These are phyloP conservation scores for Antechinus flavipes DNA, from an alignment of 2,113 vertebrate species.

Conservation along the genomic window DNA sequence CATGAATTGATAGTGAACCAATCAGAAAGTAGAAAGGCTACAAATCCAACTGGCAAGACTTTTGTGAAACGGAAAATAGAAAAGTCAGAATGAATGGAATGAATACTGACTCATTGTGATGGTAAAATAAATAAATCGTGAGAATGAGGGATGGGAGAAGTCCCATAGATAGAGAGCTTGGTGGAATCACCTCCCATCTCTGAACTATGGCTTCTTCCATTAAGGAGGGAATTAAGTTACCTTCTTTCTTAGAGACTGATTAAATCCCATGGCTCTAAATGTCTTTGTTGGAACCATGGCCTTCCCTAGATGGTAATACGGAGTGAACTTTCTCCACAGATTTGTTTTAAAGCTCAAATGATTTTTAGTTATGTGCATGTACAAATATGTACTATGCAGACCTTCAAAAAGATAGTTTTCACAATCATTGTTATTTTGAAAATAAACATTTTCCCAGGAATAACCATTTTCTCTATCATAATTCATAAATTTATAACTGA, in stretches of 20 bases:
- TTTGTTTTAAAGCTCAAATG: not conserved
- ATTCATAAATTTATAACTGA: not conserved
- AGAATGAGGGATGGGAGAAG: not conserved
- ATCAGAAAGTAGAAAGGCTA: not conserved
- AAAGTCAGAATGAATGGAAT: not conserved
- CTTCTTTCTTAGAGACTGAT: not conserved
- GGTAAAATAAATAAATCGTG: not conserved
- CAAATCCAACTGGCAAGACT: not conserved
- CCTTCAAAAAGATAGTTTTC: not conserved
- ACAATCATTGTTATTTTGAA: not conserved
- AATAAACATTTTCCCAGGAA: not conserved
- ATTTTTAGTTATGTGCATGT: not conserved
- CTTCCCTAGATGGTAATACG: not conserved
- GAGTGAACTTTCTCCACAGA: not conserved
- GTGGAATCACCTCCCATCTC: not conserved
- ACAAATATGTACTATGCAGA: not conserved
- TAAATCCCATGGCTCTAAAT: not conserved
- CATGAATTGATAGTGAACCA: not conserved
- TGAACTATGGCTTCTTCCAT: not conserved
- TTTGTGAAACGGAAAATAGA: not conserved
- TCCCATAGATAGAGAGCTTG: not conserved
- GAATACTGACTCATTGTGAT: not conserved
- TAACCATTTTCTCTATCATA: not conserved
- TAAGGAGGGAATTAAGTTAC: not conserved
- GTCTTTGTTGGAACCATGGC: not conserved